Base-by-base conservation (phyloP, 2,797 vertebrate genomes). In the Liparis tanakae region DNA sequence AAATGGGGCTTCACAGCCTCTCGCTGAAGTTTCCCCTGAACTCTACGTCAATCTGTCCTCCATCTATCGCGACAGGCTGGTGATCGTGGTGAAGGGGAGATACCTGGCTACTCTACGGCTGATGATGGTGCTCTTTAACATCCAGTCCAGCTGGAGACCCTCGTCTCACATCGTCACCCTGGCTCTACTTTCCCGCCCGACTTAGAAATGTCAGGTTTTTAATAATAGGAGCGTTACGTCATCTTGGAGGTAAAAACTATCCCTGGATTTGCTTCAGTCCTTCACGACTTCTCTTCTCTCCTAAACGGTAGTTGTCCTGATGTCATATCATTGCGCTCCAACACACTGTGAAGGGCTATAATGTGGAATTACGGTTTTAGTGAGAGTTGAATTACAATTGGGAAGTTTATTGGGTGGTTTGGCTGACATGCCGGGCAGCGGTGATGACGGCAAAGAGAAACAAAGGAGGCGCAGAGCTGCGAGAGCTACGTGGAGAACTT, bases 381-480 rank as follows among this genome's bases (percentile, higher is more conserved):
- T 50, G 44, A 67, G 22, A 44, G 50, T 12, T 61, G 8, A 57
- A 70, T 37, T 50, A 48, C 46, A 76, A 56, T 56, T 54, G 72
- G 56, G 56, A 61, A 70, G 39, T 80, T 81, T 67, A 82, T 53
- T 67, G 33, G 10, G 70, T 22, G 66, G 66, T 76, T 78, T 79
- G 64, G 68, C 61, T 50, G 17, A 43, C 41, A 56, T 3, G n/a
- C 6, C 25, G 37, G 41, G 12, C 48, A 34, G 37, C 59, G 58
- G 77, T 63, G n/a, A 85, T 50, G 56, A 82, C 46, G 61, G 63
- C 43, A 67, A 55, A 68, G 18, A 61, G 48, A 65, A 46, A 58
- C 33, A 80, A 65, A 70, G 54, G 54, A 65, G 65, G 36, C 65
- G 48, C 60, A 56, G 20, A 34, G 51, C 67, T 64, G 46, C 13